Percentiles rank a stretch among this genome's conserved stretches.
Evolutionary conservation across 2,113 vertebrate genomes (phyloP).

Genomic region (Ahaetulla prasina): DNA sequence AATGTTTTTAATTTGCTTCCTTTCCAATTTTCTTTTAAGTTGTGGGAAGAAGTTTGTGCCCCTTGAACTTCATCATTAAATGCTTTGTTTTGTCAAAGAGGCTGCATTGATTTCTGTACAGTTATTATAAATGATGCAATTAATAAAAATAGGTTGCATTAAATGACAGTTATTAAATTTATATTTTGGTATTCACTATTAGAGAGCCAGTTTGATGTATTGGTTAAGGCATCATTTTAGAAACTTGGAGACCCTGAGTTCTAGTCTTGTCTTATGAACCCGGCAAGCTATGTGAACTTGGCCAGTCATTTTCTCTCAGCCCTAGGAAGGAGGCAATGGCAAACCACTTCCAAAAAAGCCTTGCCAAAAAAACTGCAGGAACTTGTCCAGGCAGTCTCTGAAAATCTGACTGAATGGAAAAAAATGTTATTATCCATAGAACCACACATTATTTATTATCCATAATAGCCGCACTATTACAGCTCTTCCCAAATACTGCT

Average conservation of each 20-base stretch:
- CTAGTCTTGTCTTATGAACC: not conserved
- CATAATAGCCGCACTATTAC: too few relatives aligned
- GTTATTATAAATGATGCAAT: slow-evolving; percentile 50
- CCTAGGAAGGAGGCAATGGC: not conserved
- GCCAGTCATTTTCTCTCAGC: not conserved
- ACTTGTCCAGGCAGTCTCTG: not conserved
- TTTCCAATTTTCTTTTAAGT: slow-evolving; percentile 37
- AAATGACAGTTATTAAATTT: slow-evolving; percentile 36
- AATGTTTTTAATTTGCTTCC: slow-evolving; percentile 48
- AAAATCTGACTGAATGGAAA: not conserved
- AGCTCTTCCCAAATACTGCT: not conserved
- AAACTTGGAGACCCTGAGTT: not conserved
- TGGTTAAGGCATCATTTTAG: not conserved
- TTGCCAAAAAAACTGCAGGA: not conserved
- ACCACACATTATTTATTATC: too few relatives aligned
- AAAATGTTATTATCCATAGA: not conserved
- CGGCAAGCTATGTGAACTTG: not conserved
- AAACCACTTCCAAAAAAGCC: not conserved
- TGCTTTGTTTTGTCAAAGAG: slow-evolving; percentile 32
- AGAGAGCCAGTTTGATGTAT: slow-evolving; percentile 49
- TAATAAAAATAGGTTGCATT: slow-evolving; percentile 44
- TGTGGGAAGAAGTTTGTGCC: slow-evolving; percentile 41
- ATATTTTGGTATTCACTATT: slow-evolving; percentile 48
- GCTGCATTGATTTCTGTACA: slow-evolving; percentile 51
- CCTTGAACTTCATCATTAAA: slow-evolving; percentile 35